phyloP scores from a whole-genome alignment of 2,797 vertebrate genomes.

The Avahi laniger region DNA sequence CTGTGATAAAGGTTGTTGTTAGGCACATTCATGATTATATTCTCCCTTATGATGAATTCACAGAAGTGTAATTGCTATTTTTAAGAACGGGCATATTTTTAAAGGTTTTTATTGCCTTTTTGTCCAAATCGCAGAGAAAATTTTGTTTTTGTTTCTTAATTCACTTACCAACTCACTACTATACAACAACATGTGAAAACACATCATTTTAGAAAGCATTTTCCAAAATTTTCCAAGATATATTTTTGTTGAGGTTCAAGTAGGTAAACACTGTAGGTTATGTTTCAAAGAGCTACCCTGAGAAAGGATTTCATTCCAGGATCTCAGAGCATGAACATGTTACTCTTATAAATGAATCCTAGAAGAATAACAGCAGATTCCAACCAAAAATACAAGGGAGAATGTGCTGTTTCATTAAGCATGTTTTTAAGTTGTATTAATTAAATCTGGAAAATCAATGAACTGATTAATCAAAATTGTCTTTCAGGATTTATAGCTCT shows the following conservation, averaged over 20 bases:
- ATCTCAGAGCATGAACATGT: neutral
- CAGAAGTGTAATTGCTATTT: neutral
- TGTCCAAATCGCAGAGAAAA: neutral
- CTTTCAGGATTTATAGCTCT: conserved; percentile 18
- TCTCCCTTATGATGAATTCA: neutral
- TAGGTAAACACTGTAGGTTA: neutral
- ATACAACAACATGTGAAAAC: neutral
- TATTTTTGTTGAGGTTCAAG: neutral
- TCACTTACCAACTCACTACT: neutral
- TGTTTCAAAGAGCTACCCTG: neutral
- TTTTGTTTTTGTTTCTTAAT: conserved; percentile 5
- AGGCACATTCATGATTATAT: neutral
- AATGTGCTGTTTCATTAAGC: neutral
- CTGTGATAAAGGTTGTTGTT: neutral
- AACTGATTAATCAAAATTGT: conserved; percentile 5
- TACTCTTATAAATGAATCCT: conserved; percentile 33
- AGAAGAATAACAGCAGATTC: conserved; percentile 24
- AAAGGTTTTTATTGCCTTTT: neutral
- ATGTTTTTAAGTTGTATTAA: conserved; percentile 38
- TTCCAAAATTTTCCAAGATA: conserved; percentile 4
- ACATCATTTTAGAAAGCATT: neutral
- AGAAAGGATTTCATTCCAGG: neutral
- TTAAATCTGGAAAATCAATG: conserved; percentile 52
- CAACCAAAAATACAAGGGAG: neutral
- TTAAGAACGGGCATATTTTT: neutral